Evolutionary conservation across 1,140 invertebrate species (phyloP), one percentile per base, ranked within the genome.

Genomic region (Episyrphus balteatus): DNA sequence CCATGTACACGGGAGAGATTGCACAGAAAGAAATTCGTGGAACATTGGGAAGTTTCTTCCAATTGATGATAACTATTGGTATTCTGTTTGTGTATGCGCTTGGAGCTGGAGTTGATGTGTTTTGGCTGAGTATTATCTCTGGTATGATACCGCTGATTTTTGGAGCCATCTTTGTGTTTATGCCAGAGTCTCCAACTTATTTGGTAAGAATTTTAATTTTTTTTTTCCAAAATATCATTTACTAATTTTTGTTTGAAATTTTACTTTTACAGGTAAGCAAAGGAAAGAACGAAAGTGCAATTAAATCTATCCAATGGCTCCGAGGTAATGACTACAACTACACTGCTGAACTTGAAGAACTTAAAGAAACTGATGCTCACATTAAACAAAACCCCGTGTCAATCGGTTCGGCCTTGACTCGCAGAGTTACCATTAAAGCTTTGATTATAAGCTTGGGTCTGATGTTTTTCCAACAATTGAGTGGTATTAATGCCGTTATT

Each of bases 401-500:
- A 2, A 73, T 83, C 30, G 37, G 56, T 3, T 61, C 73, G 12
- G 74, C 78, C 1, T 72, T 86, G 10, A 71, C 65, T 3, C 75
- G 77, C 40, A 76, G 68, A 50, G 74, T 79, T 13, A 77, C 78
- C 1, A 64, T 74, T 18, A 87, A 81, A 63, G 83, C 81, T 9
- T 60, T 91, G 10, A 47, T 81, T 6, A 85, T 93, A 31, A 80
- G 77, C 37, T 76, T 86, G 50, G 79, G 80, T 13, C 70, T 92
- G 1, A 89, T 92, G 84, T 70, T 87, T 43, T 84, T 92, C 62
- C 88, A 92, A 59, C 89, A 92, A 62, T 69, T 92, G 21, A 82
- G 81, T 45, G 87, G 89, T 34, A 86, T 92, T 15, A 92, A 92
- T 55, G 85, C 83, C 1, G 83, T 92, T 17, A 82, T 89, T 48